Percentiles rank a stretch among this genome's conserved stretches.
These are phyloP conservation scores for Drepana arcuata DNA, from an alignment of 1,140 invertebrate species.

Conservation along the genomic window DNA sequence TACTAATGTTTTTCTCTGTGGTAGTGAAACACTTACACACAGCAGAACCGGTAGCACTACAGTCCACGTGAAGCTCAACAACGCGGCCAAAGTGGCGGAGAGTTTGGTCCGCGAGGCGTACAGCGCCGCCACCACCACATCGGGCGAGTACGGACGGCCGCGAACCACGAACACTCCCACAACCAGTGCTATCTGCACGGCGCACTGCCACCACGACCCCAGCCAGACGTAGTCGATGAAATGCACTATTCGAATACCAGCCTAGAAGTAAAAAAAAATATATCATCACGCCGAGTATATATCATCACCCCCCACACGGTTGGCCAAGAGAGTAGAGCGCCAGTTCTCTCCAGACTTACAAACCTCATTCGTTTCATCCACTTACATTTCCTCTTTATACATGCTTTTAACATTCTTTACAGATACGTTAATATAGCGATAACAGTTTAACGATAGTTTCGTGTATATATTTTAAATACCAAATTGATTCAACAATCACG, in stretches of 20 bases:
- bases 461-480: too few relatives aligned
- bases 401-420: too few relatives aligned
- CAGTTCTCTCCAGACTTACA: too few relatives aligned
- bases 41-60: slow-evolving; percentile 85
- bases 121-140: slow-evolving; percentile 83
- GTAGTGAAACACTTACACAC: slow-evolving; percentile 73
- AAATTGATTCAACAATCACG: too few relatives aligned
- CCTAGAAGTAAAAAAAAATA: slow-evolving; percentile 67
- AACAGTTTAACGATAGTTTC: too few relatives aligned
- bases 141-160: slow-evolving; percentile 87
- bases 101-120: slow-evolving; percentile 48
- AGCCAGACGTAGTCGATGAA: slow-evolving; percentile 88
- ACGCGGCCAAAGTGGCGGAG: slow-evolving; percentile 76
- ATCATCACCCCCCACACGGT: too few relatives aligned
- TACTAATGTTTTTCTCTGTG: neutral
- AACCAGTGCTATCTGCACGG: slow-evolving; percentile 83
- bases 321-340: too few relatives aligned
- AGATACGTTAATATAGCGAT: too few relatives aligned
- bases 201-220: slow-evolving; percentile 89
- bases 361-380: too few relatives aligned
- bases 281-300: too few relatives aligned
- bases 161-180: slow-evolving; percentile 86
- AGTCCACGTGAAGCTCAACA: slow-evolving; percentile 91
- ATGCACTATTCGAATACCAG: slow-evolving; percentile 88
- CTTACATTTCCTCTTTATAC: too few relatives aligned